Base-by-base conservation (phyloP, 2,113 vertebrate species). In the Xiphophorus maculatus region DNA sequence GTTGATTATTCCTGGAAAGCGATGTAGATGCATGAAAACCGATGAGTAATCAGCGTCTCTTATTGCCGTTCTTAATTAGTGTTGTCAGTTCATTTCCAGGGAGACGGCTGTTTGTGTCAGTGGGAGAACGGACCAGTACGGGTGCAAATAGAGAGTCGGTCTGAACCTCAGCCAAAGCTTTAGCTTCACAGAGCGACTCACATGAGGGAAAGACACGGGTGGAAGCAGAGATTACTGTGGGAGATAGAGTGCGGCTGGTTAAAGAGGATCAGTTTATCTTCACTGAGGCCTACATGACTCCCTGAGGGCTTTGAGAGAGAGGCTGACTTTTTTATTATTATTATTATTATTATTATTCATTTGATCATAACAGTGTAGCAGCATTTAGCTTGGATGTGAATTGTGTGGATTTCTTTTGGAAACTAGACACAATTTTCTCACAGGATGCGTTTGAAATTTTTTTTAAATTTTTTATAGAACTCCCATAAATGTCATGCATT, bases 181-280 rank as follows among this genome's bases (percentile, higher is more conserved):
- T 73, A 83, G 90, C 84, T 87, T 62, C 85, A 81, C 82, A 82
- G 84, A 78, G 83, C 67, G 69, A 80, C 79, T 79, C 81, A 60
- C 77, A 75, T 72, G 84, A 88, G 83, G 72, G 85, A 83, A 30
- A 81, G 77, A 87, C 84, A 89, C 60, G 65, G 63, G 76, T 81
- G 77, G 85, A 84, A 80, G 69, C 84, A 84, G 89, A 91, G 92
- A 93, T 93, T 93, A 92, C 85, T 84, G 65, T 0, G 63, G 64
- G 89, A 90, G 90, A 91, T 88, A 89, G 86, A 89, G 84, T 37
- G 79, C 66, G 74, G 86, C 89, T 88, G 90, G 82, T 89, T 92
- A 94, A 93, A 84, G 86, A 92, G 87, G 91, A 92, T 86, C 87
- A 82, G 73, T 88, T 91, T 87, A 91, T 91, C 88, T 90, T 91